These are phyloP conservation scores for Echeneis naucrates DNA, from an alignment of 2,797 vertebrate genomes.

Conservation along the genomic window DNA sequence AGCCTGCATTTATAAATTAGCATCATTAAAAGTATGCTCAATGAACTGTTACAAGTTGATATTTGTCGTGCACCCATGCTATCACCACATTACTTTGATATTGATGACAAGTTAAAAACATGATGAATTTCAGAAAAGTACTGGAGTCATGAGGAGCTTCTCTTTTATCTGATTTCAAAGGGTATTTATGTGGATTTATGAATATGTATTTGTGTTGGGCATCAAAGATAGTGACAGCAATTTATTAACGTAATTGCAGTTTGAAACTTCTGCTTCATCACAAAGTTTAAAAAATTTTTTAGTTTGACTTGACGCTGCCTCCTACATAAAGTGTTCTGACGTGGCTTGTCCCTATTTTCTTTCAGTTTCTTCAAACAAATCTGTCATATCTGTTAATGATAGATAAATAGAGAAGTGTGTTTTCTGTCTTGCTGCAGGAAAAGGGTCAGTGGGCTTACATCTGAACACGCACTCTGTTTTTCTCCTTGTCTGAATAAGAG, in stretches of 20 bases:
- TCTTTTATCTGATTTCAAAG: not conserved
- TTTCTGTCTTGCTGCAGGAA: slow-evolving; percentile 50
- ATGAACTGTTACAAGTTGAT: not conserved
- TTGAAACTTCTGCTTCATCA: not conserved
- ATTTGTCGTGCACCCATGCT: not conserved
- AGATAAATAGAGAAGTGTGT: slow-evolving; percentile 47
- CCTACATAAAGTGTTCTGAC: slow-evolving; percentile 31
- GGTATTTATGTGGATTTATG: slow-evolving; percentile 1
- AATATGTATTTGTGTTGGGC: not conserved
- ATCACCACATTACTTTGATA: not conserved
- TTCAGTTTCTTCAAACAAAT: slow-evolving; percentile 52
- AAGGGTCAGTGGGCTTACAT: slow-evolving; percentile 52
- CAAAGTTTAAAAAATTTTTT: slow-evolving; percentile 19
- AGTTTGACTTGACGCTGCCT: slow-evolving; percentile 36
- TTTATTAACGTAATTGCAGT: not conserved
- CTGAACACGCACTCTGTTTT: slow-evolving; percentile 48
- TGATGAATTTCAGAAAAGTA: not conserved
- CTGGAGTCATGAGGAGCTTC: not conserved
- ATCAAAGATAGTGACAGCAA: not conserved
- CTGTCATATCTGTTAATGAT: slow-evolving; percentile 57
- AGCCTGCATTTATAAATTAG: not conserved
- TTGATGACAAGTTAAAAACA: not conserved
- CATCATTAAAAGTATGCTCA: not conserved
- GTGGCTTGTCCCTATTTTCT: slow-evolving; percentile 25
- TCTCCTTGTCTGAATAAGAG: slow-evolving; percentile 43